Percentiles rank a stretch among this genome's conserved stretches.
phyloP scores from a whole-genome alignment of 1,140 invertebrate species.

The Apocrypta bakeri region DNA sequence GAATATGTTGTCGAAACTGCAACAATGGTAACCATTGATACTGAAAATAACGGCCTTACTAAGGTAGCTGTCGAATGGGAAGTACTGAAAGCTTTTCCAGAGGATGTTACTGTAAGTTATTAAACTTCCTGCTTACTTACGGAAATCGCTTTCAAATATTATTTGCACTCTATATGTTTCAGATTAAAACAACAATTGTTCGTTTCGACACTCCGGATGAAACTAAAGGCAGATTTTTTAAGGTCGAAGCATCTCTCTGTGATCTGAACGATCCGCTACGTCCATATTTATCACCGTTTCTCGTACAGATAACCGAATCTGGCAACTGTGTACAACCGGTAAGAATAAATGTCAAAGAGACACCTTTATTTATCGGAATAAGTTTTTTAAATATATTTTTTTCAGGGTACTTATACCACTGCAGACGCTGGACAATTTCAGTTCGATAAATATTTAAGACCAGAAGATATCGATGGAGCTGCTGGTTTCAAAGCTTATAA shows the following conservation, averaged over 20 bases:
- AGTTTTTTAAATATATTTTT: not conserved
- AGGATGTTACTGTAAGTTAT: not conserved
- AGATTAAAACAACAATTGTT: too few species aligned
- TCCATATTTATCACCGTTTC: not conserved
- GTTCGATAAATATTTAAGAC: not conserved
- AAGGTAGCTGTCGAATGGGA: not conserved
- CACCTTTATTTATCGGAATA: too few species aligned
- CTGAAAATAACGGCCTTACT: not conserved
- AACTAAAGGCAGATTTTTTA: too few species aligned
- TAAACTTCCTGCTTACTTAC: too few species aligned
- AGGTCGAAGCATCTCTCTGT: not conserved
- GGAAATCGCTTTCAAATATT: not conserved
- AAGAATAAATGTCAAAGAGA: too few species aligned
- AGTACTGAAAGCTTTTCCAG: conserved; percentile 2
- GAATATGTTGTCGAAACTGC: not conserved
- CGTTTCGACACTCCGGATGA: too few species aligned
- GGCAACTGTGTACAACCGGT: conserved; percentile 2
- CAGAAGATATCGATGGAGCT: not conserved
- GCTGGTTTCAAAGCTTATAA: not conserved
- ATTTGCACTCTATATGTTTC: too few species aligned
- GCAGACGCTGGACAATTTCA: not conserved
- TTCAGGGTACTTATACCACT: conserved; percentile 7
- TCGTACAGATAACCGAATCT: not conserved
- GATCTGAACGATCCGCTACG: not conserved
- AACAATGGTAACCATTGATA: not conserved